A percentile compares a stretch with the other conserved stretches of the same genome.
Evolutionary conservation across 2,797 vertebrate species (phyloP).

Genomic region (Limnodromus scolopaceus): DNA sequence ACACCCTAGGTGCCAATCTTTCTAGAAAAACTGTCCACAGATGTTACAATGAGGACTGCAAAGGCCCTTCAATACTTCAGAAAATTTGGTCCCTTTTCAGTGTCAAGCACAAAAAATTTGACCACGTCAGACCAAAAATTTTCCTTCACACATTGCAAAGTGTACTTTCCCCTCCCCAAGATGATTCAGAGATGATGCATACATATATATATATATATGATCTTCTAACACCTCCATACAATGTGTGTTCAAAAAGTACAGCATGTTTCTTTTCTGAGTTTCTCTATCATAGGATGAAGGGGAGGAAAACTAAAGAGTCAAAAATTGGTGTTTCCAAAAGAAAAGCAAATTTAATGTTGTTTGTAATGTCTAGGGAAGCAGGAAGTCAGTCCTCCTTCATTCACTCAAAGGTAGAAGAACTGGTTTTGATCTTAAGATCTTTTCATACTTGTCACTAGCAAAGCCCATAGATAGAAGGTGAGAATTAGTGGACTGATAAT

Average conservation of each 20-base stretch:
- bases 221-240: slow-evolving; percentile 6
- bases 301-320: not conserved
- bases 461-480: not conserved
- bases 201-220: not conserved
- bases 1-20: not conserved
- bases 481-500: not conserved
- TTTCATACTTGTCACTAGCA: not conserved
- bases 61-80: not conserved
- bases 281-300: not conserved
- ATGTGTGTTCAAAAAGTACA: not conserved
- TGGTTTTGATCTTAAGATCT: not conserved
- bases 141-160: not conserved
- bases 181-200: not conserved
- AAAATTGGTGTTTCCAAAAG: not conserved
- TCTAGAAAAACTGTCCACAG: not conserved
- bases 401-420: not conserved
- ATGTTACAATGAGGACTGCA: not conserved
- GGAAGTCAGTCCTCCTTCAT: not conserved
- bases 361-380: not conserved
- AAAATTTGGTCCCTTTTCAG: not conserved
- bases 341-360: not conserved
- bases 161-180: not conserved
- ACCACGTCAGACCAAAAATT: not conserved
- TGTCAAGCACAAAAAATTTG: not conserved
- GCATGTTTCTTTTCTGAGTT: not conserved